Evolutionary conservation across 2,797 vertebrate genomes (phyloP).

Genomic region (Rhadinocentrus ornatus): DNA sequence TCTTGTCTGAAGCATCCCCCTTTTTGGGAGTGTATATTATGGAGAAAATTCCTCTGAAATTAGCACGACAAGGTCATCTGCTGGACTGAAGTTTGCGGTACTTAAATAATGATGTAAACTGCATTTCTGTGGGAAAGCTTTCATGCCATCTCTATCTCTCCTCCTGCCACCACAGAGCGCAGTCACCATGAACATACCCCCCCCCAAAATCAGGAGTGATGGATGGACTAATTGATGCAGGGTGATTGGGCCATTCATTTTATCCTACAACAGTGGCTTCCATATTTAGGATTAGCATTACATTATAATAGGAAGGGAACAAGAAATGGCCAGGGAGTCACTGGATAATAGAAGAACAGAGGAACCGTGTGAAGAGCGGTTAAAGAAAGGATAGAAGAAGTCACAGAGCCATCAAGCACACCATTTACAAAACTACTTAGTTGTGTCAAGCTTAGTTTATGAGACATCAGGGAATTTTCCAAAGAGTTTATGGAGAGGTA

Average conservation of each 20-base stretch:
- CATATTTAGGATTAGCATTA: conserved; percentile 75
- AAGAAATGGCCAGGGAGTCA: conserved; percentile 37
- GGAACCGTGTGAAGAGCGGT: conserved; percentile 11
- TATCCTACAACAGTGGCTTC: conserved; percentile 69
- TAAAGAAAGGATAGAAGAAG: conserved; percentile 10
- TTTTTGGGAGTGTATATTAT: conserved; percentile 29
- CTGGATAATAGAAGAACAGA: conserved; percentile 30
- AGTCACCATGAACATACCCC: conserved; percentile 33
- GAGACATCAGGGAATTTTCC: conserved; percentile 50
- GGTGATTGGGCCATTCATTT: conserved; percentile 82
- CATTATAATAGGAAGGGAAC: conserved; percentile 54
- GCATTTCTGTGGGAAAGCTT: conserved; percentile 43
- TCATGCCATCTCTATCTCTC: conserved; percentile 39
- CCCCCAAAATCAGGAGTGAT: conserved; percentile 77
- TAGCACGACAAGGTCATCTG: conserved; percentile 61
- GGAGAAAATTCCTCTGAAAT: conserved; percentile 48
- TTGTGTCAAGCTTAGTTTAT: conserved; percentile 52
- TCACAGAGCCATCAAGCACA: conserved; percentile 10
- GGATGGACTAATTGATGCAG: conserved; percentile 85
- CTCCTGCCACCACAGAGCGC: conserved; percentile 42
- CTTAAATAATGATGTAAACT: conserved; percentile 54
- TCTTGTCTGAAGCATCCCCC: conserved; percentile 17
- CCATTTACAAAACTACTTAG: conserved; percentile 31
- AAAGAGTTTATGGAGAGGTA: conserved; percentile 56
- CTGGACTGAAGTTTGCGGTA: conserved; percentile 23